phyloP scores from a whole-genome alignment of 2,797 vertebrate genomes.

The Babyrousa celebensis region DNA sequence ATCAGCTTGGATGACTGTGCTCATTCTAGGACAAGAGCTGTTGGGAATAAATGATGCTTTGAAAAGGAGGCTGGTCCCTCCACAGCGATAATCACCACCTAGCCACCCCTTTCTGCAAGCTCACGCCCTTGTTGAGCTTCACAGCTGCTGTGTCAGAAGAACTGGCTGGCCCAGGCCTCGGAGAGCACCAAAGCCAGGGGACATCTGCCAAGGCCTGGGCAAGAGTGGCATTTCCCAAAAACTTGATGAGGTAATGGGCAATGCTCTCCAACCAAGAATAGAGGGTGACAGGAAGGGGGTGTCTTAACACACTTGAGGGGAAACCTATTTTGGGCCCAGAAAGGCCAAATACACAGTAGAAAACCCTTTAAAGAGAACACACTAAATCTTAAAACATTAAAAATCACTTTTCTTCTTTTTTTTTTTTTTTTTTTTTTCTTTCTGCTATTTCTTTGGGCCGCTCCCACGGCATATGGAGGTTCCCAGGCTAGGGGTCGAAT shows the following conservation, averaged over 20 bases:
- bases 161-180: constrained; percentile 67
- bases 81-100: constrained; percentile 80
- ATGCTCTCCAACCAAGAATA: background rate
- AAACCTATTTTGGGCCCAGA: constrained; percentile 9
- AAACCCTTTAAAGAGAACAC: background rate
- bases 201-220: constrained; percentile 64
- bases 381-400: background rate
- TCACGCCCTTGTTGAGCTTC: constrained; percentile 83
- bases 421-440: no score
- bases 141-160: constrained; percentile 83
- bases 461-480: no score
- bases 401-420: background rate
- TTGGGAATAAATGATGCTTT: constrained; percentile 79
- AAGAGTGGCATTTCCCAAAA: background rate
- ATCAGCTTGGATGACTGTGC: constrained; percentile 81
- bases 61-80: constrained; percentile 81
- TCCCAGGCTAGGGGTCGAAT: no score
- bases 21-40: constrained; percentile 81
- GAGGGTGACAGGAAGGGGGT: background rate
- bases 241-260: constrained; percentile 48
- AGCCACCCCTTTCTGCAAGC: constrained; percentile 81
- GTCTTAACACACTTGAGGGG: background rate
- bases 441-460: no score
- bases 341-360: background rate
- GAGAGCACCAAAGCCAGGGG: constrained; percentile 70